These are phyloP conservation scores for Hybognathus amarus DNA, from an alignment of 2,797 vertebrate species.

Conservation along the genomic window DNA sequence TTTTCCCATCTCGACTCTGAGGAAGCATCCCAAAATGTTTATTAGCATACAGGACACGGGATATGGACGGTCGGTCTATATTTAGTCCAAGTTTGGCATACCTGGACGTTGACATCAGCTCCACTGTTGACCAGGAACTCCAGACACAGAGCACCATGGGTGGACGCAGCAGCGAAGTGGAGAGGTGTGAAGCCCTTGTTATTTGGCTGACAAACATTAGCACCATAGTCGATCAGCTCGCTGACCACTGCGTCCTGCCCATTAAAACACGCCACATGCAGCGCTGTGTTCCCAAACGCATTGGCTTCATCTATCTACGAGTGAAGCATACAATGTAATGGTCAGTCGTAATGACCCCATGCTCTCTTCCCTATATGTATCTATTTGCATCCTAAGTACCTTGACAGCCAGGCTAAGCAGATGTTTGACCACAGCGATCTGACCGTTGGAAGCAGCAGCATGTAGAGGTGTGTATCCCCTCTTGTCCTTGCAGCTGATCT, in stretches of 20 bases:
- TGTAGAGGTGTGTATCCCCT: slow-evolving; percentile 96
- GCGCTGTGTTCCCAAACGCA: slow-evolving; percentile 92
- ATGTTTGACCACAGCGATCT: slow-evolving; percentile 92
- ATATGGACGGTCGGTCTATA: not conserved
- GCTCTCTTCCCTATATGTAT: not conserved
- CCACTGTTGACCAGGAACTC: slow-evolving; percentile 95
- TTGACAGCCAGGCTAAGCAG: slow-evolving; percentile 93
- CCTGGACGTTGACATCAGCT: slow-evolving; percentile 95
- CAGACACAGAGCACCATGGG: slow-evolving; percentile 91
- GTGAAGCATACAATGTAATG: not conserved
- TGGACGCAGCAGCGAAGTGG: slow-evolving; percentile 95
- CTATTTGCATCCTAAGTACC: slow-evolving; percentile 65
- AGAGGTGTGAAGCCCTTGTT: slow-evolving; percentile 95
- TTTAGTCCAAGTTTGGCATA: slow-evolving; percentile 60
- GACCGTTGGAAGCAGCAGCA: slow-evolving; percentile 91
- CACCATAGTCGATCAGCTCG: slow-evolving; percentile 94
- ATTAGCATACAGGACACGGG: not conserved
- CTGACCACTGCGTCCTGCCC: slow-evolving; percentile 94
- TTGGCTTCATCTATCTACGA: slow-evolving; percentile 94
- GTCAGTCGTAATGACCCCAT: not conserved
- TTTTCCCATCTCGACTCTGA: slow-evolving; percentile 97
- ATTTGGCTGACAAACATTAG: slow-evolving; percentile 95
- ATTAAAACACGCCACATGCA: slow-evolving; percentile 95
- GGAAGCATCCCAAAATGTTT: slow-evolving; percentile 2
- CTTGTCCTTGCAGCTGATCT: slow-evolving; percentile 96